These are phyloP conservation scores for Ennomos quercinarius DNA, from an alignment of 2,888 invertebrate species.

Conservation along the genomic window DNA sequence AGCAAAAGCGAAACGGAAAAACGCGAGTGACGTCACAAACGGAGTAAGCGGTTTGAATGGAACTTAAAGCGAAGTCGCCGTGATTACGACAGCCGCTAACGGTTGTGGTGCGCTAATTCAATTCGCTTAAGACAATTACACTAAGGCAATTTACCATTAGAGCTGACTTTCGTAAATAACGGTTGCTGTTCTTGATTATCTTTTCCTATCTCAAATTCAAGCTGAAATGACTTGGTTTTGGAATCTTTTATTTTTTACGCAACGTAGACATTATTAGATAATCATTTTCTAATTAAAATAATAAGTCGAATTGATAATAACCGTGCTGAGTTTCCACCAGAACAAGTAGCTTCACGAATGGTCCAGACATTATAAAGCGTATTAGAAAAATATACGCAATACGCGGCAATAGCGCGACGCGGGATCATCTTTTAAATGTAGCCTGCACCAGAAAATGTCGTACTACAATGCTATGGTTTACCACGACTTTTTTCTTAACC, in stretches of 20 bases:
- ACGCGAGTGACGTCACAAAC: conserved; percentile 49
- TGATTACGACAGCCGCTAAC: conserved; percentile 41
- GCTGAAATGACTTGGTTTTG: neutral
- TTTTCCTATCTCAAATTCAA: neutral
- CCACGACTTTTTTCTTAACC: no score
- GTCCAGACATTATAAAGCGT: no score
- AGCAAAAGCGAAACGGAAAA: conserved; percentile 44
- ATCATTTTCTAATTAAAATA: no score
- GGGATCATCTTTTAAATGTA: no score
- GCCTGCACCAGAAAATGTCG: no score
- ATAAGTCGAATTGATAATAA: no score
- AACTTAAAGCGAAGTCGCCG: conserved; percentile 36
- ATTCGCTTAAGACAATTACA: conserved; percentile 49
- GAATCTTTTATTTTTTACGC: neutral
- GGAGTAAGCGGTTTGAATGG: conserved; percentile 45
- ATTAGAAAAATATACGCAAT: no score
- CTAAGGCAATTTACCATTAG: conserved; percentile 29
- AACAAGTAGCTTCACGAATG: no score
- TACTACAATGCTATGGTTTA: no score
- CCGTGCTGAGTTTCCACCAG: no score
- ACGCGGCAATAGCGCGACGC: no score
- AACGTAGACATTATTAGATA: no score
- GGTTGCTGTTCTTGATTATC: neutral
- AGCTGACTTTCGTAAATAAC: conserved; percentile 10
- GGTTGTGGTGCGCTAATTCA: conserved; percentile 43